These are phyloP conservation scores for Ciconia nigra DNA, from an alignment of 2,797 vertebrate genomes.

Conservation along the genomic window DNA sequence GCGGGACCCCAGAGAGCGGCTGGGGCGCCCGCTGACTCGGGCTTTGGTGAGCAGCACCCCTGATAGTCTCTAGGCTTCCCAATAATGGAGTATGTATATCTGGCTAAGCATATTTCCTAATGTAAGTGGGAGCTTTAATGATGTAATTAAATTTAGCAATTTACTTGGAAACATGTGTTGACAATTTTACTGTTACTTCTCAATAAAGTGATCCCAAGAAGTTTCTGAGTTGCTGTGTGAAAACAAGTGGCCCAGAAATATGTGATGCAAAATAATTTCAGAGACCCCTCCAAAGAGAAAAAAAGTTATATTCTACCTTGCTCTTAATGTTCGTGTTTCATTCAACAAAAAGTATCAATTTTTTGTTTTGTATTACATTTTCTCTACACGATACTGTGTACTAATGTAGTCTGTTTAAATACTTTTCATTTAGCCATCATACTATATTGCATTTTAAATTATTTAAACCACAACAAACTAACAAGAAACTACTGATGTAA, in stretches of 20 bases:
- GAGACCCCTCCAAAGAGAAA: not conserved
- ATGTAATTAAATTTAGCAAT: not conserved
- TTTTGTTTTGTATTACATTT: not conserved
- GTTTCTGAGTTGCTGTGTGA: not conserved
- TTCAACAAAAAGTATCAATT: not conserved
- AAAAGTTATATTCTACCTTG: not conserved
- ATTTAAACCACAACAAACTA: not conserved
- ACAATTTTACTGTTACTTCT: not conserved
- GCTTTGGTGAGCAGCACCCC: not conserved
- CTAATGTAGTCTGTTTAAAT: not conserved
- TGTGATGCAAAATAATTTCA: not conserved
- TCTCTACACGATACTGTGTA: not conserved
- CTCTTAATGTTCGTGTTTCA: not conserved
- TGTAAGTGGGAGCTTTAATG: not conserved
- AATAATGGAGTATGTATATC: rapidly evolving
- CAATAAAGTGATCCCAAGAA: not conserved
- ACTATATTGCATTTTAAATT: not conserved
- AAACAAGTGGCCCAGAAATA: not conserved
- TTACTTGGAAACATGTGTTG: not conserved
- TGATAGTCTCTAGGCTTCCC: not conserved
- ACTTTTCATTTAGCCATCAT: not conserved
- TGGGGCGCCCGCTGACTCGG: rapidly evolving
- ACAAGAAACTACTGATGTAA: not conserved
- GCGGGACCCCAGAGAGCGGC: not conserved
- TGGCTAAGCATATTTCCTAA: not conserved